A percentile compares a stretch with the other conserved stretches of the same genome.
phyloP scores from a whole-genome alignment of 2,888 invertebrate species.

The Lypha dubia region DNA sequence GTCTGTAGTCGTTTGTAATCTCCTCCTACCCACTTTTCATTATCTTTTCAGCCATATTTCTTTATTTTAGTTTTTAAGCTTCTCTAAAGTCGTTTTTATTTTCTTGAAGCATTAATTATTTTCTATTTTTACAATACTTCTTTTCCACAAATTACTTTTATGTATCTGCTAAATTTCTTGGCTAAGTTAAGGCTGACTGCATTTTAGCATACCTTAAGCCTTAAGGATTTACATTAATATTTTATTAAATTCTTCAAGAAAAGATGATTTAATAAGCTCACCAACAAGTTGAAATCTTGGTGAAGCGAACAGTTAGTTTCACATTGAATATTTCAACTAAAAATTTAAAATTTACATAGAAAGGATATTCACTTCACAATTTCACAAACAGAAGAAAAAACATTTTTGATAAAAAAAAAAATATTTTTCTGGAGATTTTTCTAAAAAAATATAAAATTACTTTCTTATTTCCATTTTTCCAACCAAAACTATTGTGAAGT shows the following conservation, averaged over 20 bases:
- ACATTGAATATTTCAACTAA: slow-evolving; percentile 2
- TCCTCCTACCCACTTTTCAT: background rate
- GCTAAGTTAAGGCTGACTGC: background rate
- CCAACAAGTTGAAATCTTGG: background rate
- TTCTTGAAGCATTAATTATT: background rate
- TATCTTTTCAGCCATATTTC: background rate
- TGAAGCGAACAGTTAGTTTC: background rate
- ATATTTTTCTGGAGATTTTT: no score
- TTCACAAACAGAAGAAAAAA: no score
- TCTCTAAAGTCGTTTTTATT: background rate
- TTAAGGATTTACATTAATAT: slow-evolving; percentile 34
- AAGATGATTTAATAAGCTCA: background rate
- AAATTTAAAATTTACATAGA: background rate
- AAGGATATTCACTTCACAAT: no score
- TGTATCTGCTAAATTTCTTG: background rate
- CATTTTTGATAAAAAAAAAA: no score
- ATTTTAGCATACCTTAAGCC: slow-evolving; percentile 1
- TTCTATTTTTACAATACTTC: background rate
- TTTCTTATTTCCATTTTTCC: no score
- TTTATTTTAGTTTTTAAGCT: background rate
- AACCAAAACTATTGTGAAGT: no score
- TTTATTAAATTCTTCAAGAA: background rate
- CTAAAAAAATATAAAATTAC: no score
- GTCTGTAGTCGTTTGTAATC: no score
- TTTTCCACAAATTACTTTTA: background rate